Conservation (phyloP, 2,797 vertebrate genomes). For the Merluccius polli region DNA sequence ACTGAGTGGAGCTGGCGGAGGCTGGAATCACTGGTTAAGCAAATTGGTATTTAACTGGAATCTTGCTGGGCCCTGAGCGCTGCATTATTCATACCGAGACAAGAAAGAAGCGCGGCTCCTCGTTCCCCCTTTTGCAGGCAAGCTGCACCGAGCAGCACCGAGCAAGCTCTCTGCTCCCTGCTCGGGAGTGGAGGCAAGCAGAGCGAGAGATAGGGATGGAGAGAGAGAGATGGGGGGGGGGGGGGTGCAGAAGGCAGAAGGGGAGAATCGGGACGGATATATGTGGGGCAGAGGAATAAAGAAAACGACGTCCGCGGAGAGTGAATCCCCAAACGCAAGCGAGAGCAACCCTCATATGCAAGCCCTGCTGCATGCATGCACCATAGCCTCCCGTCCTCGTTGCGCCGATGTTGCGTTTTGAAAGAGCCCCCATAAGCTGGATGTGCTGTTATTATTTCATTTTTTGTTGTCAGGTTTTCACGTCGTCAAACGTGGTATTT, state of each 20-base stretch:
- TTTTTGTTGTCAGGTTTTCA: no score
- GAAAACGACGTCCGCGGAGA: conserved; percentile 14
- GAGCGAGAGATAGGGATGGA: background rate
- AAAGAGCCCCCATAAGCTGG: no score
- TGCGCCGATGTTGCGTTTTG: no score
- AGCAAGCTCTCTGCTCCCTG: background rate
- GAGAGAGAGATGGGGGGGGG: conserved; percentile 23
- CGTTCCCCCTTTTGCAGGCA: no score
- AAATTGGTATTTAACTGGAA: conserved; percentile 83
- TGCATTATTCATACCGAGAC: conserved; percentile 77
- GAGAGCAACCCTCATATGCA: background rate
- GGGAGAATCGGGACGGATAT: conserved; percentile 22
- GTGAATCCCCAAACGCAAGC: background rate
- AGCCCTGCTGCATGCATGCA: no score
- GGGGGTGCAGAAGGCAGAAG: conserved; percentile 32
- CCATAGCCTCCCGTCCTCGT: no score
- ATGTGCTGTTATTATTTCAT: no score
- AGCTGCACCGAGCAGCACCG: no score
- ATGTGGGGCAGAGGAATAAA: conserved; percentile 69
- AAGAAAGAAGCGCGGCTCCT: conserved; percentile 62
- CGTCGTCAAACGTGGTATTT: no score
- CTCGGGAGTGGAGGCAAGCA: background rate
- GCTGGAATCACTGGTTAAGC: conserved; percentile 80
- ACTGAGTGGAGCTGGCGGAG: conserved; percentile 67
- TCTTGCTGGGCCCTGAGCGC: conserved; percentile 66